Percentiles rank a stretch among this genome's conserved stretches.
Evolutionary conservation across 2,888 invertebrate species (phyloP).

Genomic region (Eupithecia tripunctaria): DNA sequence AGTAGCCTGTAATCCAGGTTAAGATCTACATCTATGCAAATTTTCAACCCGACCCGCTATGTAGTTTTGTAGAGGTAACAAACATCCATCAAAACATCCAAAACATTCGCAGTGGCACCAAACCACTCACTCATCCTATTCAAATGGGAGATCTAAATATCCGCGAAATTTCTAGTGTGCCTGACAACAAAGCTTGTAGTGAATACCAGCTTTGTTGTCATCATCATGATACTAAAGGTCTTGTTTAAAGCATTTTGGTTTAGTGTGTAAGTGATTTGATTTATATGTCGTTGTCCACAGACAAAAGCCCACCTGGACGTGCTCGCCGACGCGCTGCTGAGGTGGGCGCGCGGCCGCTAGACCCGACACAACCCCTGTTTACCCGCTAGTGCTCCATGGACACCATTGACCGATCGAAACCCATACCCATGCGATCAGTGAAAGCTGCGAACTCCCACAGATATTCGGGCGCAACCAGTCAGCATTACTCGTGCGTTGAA

Average conservation of each 20-base stretch:
- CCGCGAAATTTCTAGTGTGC: too few relatives aligned
- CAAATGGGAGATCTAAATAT: too few relatives aligned
- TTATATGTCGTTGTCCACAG: constrained; percentile 76
- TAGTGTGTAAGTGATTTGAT: neutral
- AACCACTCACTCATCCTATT: too few relatives aligned
- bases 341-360: constrained; percentile 97
- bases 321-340: constrained; percentile 95
- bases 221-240: too few relatives aligned
- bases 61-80: neutral
- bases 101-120: neutral
- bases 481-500: constrained; percentile 70
- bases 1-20: neutral
- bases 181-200: too few relatives aligned
- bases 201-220: too few relatives aligned
- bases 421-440: constrained; percentile 70
- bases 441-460: constrained; percentile 71
- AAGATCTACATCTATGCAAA: neutral
- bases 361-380: constrained; percentile 59
- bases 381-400: constrained; percentile 68
- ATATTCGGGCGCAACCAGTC: constrained; percentile 79
- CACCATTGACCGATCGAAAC: constrained; percentile 58
- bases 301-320: constrained; percentile 98
- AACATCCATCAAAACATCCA: neutral
- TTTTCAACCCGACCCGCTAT: neutral
- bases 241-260: too few relatives aligned